Conservation (phyloP, 2,888 invertebrate genomes). For the Pyrrhia umbra region DNA sequence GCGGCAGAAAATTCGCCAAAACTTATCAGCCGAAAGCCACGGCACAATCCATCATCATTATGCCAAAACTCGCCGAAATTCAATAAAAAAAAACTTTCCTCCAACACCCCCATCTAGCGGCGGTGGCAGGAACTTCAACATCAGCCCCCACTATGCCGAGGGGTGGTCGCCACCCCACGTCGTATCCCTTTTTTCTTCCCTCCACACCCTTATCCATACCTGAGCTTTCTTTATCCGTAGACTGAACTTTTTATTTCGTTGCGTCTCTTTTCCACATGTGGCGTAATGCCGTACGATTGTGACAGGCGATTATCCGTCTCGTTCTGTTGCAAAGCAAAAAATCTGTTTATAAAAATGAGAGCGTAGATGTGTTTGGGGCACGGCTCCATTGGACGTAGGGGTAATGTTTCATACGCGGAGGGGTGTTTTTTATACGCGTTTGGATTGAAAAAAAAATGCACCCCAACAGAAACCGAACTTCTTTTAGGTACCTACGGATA, state of each 20-base stretch:
- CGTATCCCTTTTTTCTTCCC: slow-evolving; percentile 89
- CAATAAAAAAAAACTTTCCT: slow-evolving; percentile 87
- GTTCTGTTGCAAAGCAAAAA: slow-evolving; percentile 84
- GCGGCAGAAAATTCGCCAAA: slow-evolving; percentile 80
- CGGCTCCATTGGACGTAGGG: slow-evolving; percentile 84
- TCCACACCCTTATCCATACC: slow-evolving; percentile 90
- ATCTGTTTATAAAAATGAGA: slow-evolving; percentile 88
- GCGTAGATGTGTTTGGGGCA: slow-evolving; percentile 82
- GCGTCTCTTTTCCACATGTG: slow-evolving; percentile 76
- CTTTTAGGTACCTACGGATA: slow-evolving; percentile 85
- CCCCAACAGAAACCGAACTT: slow-evolving; percentile 81
- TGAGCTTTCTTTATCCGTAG: slow-evolving; percentile 89
- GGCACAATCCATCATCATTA: slow-evolving; percentile 90
- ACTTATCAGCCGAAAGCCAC: slow-evolving; percentile 87
- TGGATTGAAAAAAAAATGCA: slow-evolving; percentile 84
- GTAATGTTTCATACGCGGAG: slow-evolving; percentile 88
- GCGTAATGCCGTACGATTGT: slow-evolving; percentile 51
- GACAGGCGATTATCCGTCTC: slow-evolving; percentile 70
- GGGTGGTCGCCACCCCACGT: slow-evolving; percentile 84
- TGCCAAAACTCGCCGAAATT: slow-evolving; percentile 88
- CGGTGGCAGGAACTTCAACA: slow-evolving; percentile 76
- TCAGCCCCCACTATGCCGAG: slow-evolving; percentile 71
- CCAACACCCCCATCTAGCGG: slow-evolving; percentile 87
- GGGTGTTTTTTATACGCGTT: slow-evolving; percentile 85
- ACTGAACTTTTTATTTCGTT: slow-evolving; percentile 86